Base-by-base conservation (phyloP, 2,797 vertebrate species). In the Hapalemur alaotrensis region DNA sequence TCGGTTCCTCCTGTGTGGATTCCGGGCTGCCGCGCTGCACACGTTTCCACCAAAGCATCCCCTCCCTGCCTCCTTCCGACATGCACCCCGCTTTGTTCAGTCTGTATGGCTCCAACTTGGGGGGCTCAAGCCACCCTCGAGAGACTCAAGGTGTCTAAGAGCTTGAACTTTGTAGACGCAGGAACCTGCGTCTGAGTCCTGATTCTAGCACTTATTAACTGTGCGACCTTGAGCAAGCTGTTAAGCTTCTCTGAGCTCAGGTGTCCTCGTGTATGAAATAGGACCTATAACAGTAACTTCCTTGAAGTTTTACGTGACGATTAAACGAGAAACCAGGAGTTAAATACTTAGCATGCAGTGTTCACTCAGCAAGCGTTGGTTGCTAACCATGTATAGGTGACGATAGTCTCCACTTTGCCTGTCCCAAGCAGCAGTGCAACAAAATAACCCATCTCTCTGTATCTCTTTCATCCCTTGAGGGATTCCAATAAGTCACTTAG, bases 401-500 rank as follows among this genome's bases (percentile, higher is more conserved):
- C 12, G 11, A 15, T 28, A 9, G 30, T 28, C 65, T 8, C n/a
- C 28, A 7, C 15, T 54, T n/a, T 67, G 48, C 73, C 57, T 28
- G 0, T 2, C 11, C 48, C 10, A 0, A 10, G 32, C 28, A 10
- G 48, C 48, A 41, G 41, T 2, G 12, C 43, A 22, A 11, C 2
- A 4, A 23, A 67, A 4, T 20, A 28, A 1, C 1, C 35, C 25
- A 38, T n/a, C 0, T 0, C 54, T 12, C 43, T 2, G 35, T 2
- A 3, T 32, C 18, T 3, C 10, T 28, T 46, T 35, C 67, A 18
- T 69, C 25, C n/a, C 46, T 52, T 6, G 4, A 30, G 43, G 50
- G 50, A 30, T 32, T 43, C 85, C n/a, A 30, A 41, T 14, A 61
- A 69, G 30, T 6, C 65, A 13, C 4, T 0, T 0, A n/a, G 72